These are phyloP conservation scores for Saturnia japonica DNA, from an alignment of 2,888 invertebrate species.

Conservation along the genomic window DNA sequence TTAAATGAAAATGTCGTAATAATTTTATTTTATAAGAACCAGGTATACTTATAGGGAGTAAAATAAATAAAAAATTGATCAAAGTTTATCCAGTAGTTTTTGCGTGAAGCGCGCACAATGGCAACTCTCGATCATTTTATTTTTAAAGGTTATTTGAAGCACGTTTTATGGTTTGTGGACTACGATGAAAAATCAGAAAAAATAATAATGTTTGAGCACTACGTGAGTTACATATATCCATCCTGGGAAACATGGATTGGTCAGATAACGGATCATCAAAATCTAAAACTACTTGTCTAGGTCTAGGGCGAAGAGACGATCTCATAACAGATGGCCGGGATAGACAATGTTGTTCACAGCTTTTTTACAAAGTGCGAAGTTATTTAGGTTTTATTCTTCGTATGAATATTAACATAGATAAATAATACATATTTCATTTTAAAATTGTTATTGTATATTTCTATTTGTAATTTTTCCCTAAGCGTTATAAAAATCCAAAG, in stretches of 20 bases:
- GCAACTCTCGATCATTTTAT: too few species aligned
- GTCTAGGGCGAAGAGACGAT: neutral
- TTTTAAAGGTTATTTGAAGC: neutral
- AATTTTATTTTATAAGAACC: too few species aligned
- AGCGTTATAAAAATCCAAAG: constrained; percentile 22
- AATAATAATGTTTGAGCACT: neutral
- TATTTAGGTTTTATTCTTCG: neutral
- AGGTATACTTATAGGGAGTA: too few species aligned
- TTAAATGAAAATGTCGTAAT: too few species aligned
- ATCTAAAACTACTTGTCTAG: neutral
- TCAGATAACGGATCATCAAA: neutral
- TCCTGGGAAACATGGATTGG: neutral
- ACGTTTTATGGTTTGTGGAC: neutral
- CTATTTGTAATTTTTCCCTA: neutral
- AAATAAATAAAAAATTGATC: too few species aligned
- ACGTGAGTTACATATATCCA: neutral
- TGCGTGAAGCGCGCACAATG: too few species aligned
- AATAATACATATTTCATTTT: neutral
- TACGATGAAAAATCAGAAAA: neutral
- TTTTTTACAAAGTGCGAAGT: neutral
- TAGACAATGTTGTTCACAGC: neutral
- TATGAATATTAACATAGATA: neutral
- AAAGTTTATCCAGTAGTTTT: too few species aligned
- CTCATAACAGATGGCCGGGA: neutral
- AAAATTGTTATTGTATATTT: neutral